phyloP scores from a whole-genome alignment of 2,797 vertebrate species.

The Microcaecilia unicolor region DNA sequence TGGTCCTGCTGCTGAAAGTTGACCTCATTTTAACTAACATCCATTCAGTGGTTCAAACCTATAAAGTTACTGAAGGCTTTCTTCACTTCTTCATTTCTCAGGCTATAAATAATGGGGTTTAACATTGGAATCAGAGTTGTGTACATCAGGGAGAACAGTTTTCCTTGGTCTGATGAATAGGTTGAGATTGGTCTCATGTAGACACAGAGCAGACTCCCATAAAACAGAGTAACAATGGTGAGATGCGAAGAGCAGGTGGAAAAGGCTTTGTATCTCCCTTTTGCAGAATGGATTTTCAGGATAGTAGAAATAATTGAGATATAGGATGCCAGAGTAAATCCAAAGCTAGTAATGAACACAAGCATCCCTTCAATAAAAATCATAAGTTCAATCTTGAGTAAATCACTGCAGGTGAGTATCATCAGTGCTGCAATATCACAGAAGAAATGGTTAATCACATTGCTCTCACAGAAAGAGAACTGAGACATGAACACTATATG shows the following conservation, averaged over 20 bases:
- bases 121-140: too few relatives aligned
- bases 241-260: slow-evolving; percentile 6
- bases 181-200: neutral
- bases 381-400: neutral
- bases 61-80: too few relatives aligned
- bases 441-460: too few relatives aligned
- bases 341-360: neutral
- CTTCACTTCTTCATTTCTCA: too few relatives aligned
- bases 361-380: neutral
- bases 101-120: too few relatives aligned
- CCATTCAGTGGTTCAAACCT: too few relatives aligned
- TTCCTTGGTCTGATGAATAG: too few relatives aligned
- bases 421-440: neutral
- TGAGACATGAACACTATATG: neutral
- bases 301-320: neutral
- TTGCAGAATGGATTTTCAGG: neutral
- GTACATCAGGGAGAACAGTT: too few relatives aligned
- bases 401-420: neutral
- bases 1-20: too few relatives aligned
- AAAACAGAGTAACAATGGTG: neutral
- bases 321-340: neutral
- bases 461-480: neutral
- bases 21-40: too few relatives aligned
- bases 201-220: slow-evolving; percentile 4
- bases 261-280: neutral